Base-by-base conservation (phyloP, 2,888 invertebrate species). In the Oscheius onirici region DNA sequence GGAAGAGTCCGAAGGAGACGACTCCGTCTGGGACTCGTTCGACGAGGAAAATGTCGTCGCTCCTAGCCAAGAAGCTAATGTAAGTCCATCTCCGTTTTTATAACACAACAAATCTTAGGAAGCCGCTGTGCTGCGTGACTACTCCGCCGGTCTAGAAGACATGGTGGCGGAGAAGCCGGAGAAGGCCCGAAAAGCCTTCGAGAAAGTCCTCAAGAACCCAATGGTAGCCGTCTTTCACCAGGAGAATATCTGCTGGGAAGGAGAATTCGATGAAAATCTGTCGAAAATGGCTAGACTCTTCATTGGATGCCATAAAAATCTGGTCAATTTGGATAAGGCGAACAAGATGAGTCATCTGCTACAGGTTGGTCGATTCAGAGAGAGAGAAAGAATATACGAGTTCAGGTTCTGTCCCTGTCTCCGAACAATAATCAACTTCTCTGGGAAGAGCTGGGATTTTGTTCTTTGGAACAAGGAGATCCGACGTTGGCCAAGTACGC, bases 221-320 rank as follows among this genome's bases (percentile, higher is more conserved):
- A 41, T 73, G 11, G 69, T 81, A 1, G 49, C 72, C 0, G n/a
- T 28, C 8, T 74, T 61, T 34, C 57, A 41, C 5, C 55, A 57
- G 26, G 57, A 69, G 11, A 44, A 73, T 22, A 24, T 63, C 6
- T 61, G 71, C 28, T 78, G 63, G 41, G 76, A 78, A 20, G 49
- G 10, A 6, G 69, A 69, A 17, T 22, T 13, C 20, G 69, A 69
- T 46, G 69, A 66, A 5, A 66, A 54, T 20, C 46, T 74, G 0
- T 76, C 77, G 0, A 76, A 75, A 70, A 79, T 81, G 77, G 73
- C 72, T 10, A 72, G 76, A 34, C 49, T 79, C 1, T 81, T 75
- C 46, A 72, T 77, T 11, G 77, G 74, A 1, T 57, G 69, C 40
- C 78, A 81, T 40, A 79, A 77, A 49, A 81, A 81, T 61, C 67